Evolutionary conservation across 2,888 invertebrate genomes (phyloP), one percentile per base, ranked within the genome.

Genomic region (Patella depressa): DNA sequence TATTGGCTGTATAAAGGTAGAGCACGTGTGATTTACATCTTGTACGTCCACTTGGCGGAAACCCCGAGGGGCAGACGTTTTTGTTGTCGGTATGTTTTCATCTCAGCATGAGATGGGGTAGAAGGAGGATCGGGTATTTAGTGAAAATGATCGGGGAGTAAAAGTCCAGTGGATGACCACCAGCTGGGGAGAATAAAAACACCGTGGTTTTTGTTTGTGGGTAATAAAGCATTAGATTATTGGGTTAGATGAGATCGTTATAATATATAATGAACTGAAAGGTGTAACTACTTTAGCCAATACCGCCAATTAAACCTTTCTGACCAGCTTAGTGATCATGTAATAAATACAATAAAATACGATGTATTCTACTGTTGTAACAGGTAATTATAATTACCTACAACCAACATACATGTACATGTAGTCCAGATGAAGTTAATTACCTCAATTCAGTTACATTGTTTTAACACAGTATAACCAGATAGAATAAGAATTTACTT

Each of bases 1-100:
- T 45, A 1, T 45, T 45, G 7, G 7, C 45, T 9, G 45, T 45
- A 65, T 24, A 65, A 24, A 24, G 19, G 24, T 65, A 65, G 24
- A 65, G 24, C 65, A 65, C 65, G 65, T 65, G 65, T 65, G 65
- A 65, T 14, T 65, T 24, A 65, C 65, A 24, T 65, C 24, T 19
- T 14, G 24, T 24, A 24, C 19, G 24, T 24, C 65, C 19, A 24
- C 11, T 24, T 24, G 3, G 24, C 19, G 24, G 24, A 24, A 7
- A 24, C 65, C 65, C 65, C 19, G 65, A 65, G 65, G 65, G 65
- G 65, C 24, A 12, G 65, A 24, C 19, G 9, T 24, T 14, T 24
- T 65, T 65, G 24, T 65, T 65, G 19, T 19, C 65, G 65, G 65
- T 9, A 12, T 19, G 65, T 65, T 65, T 65, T 65, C 45, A 65